A percentile compares a stretch with the other conserved stretches of the same genome.
These are phyloP conservation scores for Hesperia comma DNA, from an alignment of 2,888 invertebrate genomes.

Conservation along the genomic window DNA sequence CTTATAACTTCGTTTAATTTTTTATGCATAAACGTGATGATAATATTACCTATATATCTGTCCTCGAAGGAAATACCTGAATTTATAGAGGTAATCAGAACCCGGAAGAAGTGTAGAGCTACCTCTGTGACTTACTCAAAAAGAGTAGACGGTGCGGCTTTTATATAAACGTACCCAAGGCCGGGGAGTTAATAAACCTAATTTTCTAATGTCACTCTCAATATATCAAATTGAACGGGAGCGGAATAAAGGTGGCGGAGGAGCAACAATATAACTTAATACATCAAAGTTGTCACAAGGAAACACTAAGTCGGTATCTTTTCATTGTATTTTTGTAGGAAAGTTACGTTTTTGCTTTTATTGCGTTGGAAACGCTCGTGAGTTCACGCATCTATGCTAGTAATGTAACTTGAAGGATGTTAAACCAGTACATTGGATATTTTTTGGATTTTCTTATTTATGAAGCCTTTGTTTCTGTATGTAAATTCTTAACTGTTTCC, in stretches of 20 bases:
- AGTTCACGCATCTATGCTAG: not conserved
- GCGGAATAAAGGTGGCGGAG: constrained; percentile 30
- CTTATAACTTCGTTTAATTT: too few species aligned
- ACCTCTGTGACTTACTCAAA: too few species aligned
- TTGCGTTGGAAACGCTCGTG: constrained; percentile 1
- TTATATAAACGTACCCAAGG: constrained; percentile 16
- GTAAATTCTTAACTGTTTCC: too few species aligned
- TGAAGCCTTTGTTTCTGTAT: too few species aligned
- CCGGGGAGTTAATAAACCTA: constrained; percentile 30
- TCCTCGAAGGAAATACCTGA: too few species aligned
- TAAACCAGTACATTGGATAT: too few species aligned
- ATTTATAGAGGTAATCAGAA: too few species aligned
- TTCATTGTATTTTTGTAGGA: constrained; percentile 20
- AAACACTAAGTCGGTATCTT: constrained; percentile 30
- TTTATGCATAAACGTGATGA: too few species aligned
- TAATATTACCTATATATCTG: too few species aligned
- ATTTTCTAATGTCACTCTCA: constrained; percentile 37
- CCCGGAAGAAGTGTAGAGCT: too few species aligned
- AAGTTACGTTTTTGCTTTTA: constrained; percentile 17
- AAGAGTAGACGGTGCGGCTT: not conserved
- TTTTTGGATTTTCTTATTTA: too few species aligned
- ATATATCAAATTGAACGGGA: constrained; percentile 35
- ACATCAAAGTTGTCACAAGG: constrained; percentile 32
- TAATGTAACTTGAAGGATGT: too few species aligned
- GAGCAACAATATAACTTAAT: constrained; percentile 33